These are phyloP conservation scores for Antheraea yamamai DNA, from an alignment of 2,888 invertebrate species.

Conservation along the genomic window DNA sequence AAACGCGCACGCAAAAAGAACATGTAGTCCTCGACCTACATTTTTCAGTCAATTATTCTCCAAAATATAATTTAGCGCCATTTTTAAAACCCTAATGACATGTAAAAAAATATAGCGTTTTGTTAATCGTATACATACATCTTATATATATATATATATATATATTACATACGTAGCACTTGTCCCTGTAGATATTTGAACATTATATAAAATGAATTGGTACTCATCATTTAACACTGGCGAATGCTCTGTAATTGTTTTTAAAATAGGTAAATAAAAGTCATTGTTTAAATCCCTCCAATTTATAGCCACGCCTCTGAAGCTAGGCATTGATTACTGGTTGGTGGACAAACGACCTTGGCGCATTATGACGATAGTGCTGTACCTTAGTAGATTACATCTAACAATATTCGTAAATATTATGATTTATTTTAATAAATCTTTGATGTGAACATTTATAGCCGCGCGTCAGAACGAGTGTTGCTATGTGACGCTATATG, in stretches of 20 bases:
- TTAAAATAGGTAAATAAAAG: background rate
- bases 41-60: conserved; percentile 36
- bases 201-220: background rate
- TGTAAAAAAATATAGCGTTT: background rate
- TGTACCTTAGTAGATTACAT: conserved; percentile 28
- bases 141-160: background rate
- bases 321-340: conserved; percentile 30
- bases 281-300: conserved; percentile 14
- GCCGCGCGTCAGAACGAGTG: no score
- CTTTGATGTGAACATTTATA: no score
- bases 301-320: conserved; percentile 5
- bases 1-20: conserved; percentile 26
- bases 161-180: background rate
- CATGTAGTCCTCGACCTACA: conserved; percentile 56
- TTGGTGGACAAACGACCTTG: conserved; percentile 66
- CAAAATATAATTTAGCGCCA: conserved; percentile 36
- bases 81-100: conserved; percentile 31
- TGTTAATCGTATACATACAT: background rate
- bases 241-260: background rate
- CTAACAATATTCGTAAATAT: background rate
- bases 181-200: background rate
- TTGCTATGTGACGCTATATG: no score
- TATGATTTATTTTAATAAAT: no score
- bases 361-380: conserved; percentile 66
- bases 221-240: background rate